Conservation (phyloP, 1,140 invertebrate species). For the Pseudobourletiella spinata region DNA sequence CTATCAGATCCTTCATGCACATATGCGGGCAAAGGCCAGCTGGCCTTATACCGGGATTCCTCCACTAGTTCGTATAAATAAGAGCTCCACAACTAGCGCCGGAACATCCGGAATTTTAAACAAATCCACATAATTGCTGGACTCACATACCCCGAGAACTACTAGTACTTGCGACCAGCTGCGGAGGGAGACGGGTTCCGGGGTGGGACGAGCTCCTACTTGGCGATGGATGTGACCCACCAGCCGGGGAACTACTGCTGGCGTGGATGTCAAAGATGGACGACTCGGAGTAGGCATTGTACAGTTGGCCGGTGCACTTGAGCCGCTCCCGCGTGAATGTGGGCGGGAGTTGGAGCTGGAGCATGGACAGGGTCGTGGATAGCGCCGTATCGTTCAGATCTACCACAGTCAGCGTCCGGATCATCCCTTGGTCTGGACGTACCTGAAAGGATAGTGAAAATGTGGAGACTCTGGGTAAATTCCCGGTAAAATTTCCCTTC, state of each 20-base stretch:
- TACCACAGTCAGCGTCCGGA: not conserved
- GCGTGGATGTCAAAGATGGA: not conserved
- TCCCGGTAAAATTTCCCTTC: too few relatives aligned
- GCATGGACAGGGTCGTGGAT: conserved; percentile 7
- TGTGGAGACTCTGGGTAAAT: too few relatives aligned
- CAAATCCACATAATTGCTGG: not conserved
- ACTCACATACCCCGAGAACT: not conserved
- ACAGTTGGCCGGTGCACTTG: conserved; percentile 14
- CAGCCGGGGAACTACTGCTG: too few relatives aligned
- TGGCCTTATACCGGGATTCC: too few relatives aligned
- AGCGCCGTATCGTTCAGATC: not conserved
- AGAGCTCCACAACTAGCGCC: not conserved
- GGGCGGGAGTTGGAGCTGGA: conserved; percentile 4
- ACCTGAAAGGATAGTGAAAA: too few relatives aligned
- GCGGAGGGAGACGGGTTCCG: not conserved
- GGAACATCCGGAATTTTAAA: not conserved
- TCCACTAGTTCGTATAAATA: not conserved
- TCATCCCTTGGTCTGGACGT: not conserved
- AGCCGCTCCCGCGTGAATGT: not conserved
- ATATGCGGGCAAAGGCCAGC: not conserved
- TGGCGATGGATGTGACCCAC: too few relatives aligned
- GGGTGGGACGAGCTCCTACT: not conserved
- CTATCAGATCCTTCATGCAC: not conserved
- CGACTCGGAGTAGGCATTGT: conserved; percentile 9
- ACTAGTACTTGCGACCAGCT: not conserved